phyloP scores from a whole-genome alignment of 2,113 vertebrate species.

The Syngnathoides biaculeatus region DNA sequence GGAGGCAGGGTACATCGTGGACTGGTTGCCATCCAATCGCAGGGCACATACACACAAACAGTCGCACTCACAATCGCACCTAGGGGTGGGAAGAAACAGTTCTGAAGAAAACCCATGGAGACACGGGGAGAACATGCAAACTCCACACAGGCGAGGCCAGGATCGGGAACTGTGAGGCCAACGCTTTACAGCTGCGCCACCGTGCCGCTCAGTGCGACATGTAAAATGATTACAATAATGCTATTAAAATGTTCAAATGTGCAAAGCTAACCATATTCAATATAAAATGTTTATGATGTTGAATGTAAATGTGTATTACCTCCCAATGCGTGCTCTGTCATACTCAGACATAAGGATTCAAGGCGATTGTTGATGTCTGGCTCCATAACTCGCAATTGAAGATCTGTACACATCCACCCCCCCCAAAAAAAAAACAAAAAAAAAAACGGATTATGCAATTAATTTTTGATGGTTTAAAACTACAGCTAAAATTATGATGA shows the following conservation, averaged over 20 bases:
- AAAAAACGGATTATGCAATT: slow-evolving; percentile 2
- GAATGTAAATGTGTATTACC: slow-evolving; percentile 66
- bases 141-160: no score
- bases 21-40: no score
- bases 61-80: no score
- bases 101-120: no score
- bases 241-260: background rate
- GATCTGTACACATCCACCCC: slow-evolving; percentile 80
- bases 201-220: background rate
- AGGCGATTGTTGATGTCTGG: slow-evolving; percentile 99
- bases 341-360: slow-evolving; percentile 97
- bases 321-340: slow-evolving; percentile 97
- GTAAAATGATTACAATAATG: background rate
- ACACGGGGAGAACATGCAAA: no score
- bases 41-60: no score
- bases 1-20: no score
- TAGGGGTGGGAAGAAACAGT: no score
- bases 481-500: background rate
- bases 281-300: background rate
- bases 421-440: slow-evolving; percentile 27
- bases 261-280: background rate
- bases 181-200: no score
- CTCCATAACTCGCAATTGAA: slow-evolving; percentile 91
- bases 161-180: no score
- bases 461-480: no score